A percentile compares a stretch with the other conserved stretches of the same genome.
phyloP scores from a whole-genome alignment of 1,140 invertebrate genomes.

The Sarcophaga peregrina region DNA sequence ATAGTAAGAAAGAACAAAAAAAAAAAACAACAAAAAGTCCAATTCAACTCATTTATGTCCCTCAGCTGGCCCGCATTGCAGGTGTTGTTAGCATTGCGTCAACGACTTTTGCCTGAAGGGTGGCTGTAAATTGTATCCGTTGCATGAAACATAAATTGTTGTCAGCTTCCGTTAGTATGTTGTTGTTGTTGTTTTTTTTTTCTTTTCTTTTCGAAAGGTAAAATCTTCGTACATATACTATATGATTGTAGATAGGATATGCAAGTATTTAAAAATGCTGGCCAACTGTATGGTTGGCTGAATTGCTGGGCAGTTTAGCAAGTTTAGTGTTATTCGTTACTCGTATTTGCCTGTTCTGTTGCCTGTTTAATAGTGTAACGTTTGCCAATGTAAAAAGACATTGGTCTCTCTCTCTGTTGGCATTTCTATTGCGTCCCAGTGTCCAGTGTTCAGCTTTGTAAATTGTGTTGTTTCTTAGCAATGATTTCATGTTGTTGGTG shows the following conservation, averaged over 20 bases:
- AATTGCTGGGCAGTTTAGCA: not conserved
- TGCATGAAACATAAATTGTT: slow-evolving; percentile 41
- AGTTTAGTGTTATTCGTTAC: not conserved
- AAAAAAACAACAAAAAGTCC: too few species aligned
- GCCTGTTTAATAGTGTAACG: not conserved
- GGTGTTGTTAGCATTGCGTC: slow-evolving; percentile 37
- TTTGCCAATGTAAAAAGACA: not conserved
- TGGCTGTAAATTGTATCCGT: slow-evolving; percentile 41
- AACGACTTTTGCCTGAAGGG: slow-evolving; percentile 30
- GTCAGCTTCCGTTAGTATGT: slow-evolving; percentile 36
- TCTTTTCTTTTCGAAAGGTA: too few species aligned
- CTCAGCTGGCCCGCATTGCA: slow-evolving; percentile 33
- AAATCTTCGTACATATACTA: too few species aligned
- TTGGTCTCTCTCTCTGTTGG: not conserved
- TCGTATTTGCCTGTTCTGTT: not conserved
- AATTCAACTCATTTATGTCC: slow-evolving; percentile 13
- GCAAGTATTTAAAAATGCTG: slow-evolving; percentile 4
- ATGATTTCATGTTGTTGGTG: not conserved
- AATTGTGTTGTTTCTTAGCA: slow-evolving; percentile 10
- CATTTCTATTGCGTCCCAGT: slow-evolving; percentile 32
- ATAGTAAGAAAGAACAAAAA: not conserved
- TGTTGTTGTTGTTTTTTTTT: not conserved
- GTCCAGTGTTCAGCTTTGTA: not conserved
- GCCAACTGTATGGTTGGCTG: not conserved
- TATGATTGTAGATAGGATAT: too few species aligned